Evolutionary conservation across 2,888 invertebrate species (phyloP), one percentile per base, ranked within the genome.

Genomic region (Cerastoderma edule): DNA sequence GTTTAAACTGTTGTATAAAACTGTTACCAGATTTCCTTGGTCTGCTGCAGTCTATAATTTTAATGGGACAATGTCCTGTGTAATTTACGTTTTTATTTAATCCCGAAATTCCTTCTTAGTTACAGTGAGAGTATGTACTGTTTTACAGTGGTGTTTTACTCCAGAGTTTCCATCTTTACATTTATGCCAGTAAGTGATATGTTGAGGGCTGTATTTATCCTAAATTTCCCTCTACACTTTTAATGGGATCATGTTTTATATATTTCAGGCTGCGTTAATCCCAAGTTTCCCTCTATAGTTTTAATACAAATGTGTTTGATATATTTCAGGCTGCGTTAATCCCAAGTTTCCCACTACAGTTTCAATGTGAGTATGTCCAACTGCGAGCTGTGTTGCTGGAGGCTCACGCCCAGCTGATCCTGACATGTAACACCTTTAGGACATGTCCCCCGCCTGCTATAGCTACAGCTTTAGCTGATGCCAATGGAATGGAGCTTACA

Each of bases 381-480:
- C 94, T 97, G 48, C 94, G 98, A 0, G 95, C 95, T 0, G 95
- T 95, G 88, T 95, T 96, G 89, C 93, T 98, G 5, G 95, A 96
- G 80, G 94, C 94, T 71, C 93, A 95, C 72, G 92, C 94, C 2
- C 95, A 95, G 88, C 93, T 96, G 64, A 92, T 95, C 28, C 94
- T 95, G 82, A 95, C 96, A 0, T 96, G 96, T 86, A 94, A 93
- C 82, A 95, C 96, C 75, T 94, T 97, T 48, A 96, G 96, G 89
- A 96, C 97, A 75, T 97, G 97, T 74, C 98, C 98, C 33, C 97
- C 98, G 48, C 97, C 98, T 0, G 98, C 98, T 0, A 97, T 98
- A 71, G 97, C 98, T 0, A 95, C 96, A 1, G 95, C 96, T 1
- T 94, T 96, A 67, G 97, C 97, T 0, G 72, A 90, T 27, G 95